phyloP scores from a whole-genome alignment of 2,797 vertebrate species.

The Cottoperca gobio region DNA sequence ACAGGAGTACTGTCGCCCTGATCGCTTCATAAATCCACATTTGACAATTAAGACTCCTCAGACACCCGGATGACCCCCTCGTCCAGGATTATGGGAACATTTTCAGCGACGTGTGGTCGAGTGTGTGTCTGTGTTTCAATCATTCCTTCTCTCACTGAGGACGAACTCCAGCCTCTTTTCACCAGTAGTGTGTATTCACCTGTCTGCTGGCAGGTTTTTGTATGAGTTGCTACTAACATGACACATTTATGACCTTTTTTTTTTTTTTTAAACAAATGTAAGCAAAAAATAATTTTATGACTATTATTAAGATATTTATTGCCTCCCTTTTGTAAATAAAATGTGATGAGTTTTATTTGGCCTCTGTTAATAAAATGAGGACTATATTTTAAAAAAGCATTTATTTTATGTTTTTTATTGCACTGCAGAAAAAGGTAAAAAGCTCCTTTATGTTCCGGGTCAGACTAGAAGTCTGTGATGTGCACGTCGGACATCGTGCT shows the following conservation, averaged over 20 bases:
- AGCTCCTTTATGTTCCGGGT: neutral
- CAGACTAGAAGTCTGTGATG: constrained; percentile 16
- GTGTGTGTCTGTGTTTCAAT: constrained; percentile 41
- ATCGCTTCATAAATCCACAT: constrained; percentile 38
- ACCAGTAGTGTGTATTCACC: constrained; percentile 78
- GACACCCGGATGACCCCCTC: constrained; percentile 23
- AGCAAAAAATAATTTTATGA: constrained; percentile 90
- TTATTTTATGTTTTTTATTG: constrained; percentile 69
- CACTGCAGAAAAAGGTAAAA: neutral
- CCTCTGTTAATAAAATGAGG: constrained; percentile 91
- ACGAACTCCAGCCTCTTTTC: constrained; percentile 59
- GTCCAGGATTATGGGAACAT: constrained; percentile 46
- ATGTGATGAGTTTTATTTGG: constrained; percentile 89
- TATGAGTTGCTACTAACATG: constrained; percentile 87
- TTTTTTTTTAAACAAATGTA: constrained; percentile 83
- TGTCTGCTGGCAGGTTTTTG: constrained; percentile 74
- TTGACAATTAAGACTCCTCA: constrained; percentile 43
- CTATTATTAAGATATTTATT: constrained; percentile 93
- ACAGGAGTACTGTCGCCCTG: constrained; percentile 25
- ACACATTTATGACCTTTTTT: constrained; percentile 84
- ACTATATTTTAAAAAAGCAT: constrained; percentile 85
- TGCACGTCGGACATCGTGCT: constrained; percentile 23
- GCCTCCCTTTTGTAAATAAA: constrained; percentile 90
- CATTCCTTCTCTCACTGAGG: constrained; percentile 47
- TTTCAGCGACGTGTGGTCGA: constrained; percentile 1